Percentiles rank a stretch among this genome's conserved stretches.
Conservation (phyloP, 1,140 invertebrate species). For the Drosophila azteca region DNA sequence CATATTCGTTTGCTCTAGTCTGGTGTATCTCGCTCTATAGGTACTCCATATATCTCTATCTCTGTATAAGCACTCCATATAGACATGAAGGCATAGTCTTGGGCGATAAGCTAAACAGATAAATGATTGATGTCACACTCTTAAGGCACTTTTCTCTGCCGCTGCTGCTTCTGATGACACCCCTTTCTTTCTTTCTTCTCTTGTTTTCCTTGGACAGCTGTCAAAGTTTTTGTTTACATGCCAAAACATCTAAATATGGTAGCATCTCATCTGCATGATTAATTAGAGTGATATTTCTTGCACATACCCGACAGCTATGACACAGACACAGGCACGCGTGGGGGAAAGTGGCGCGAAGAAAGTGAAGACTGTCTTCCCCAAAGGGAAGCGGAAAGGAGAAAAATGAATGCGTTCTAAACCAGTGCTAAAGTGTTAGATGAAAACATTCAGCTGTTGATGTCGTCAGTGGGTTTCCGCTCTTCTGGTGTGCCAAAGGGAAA, state of each 20-base stretch:
- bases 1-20: no score
- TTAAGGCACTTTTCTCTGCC: conserved; percentile 7
- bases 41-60: no score
- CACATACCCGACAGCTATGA: conserved; percentile 38
- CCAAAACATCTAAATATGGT: conserved; percentile 30
- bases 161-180: neutral
- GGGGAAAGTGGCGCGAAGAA: conserved; percentile 27
- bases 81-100: conserved; percentile 13
- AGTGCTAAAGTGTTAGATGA: conserved; percentile 3
- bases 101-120: conserved; percentile 18
- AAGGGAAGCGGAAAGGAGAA: neutral
- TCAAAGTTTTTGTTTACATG: conserved; percentile 38
- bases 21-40: no score
- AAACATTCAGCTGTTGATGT: no score
- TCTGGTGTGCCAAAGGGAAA: no score
- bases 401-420: conserved; percentile 3
- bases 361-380: conserved; percentile 33
- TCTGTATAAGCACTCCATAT: conserved; percentile 27
- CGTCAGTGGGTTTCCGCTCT: no score
- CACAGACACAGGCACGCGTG: conserved; percentile 13
- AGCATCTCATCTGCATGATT: conserved; percentile 32
- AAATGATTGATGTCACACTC: conserved; percentile 56
- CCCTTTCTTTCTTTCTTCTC: neutral
- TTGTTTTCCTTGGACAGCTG: conserved; percentile 24
- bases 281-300: conserved; percentile 51